These are phyloP conservation scores for Ectropis crepuscularia DNA, from an alignment of 2,888 invertebrate species.

Conservation along the genomic window DNA sequence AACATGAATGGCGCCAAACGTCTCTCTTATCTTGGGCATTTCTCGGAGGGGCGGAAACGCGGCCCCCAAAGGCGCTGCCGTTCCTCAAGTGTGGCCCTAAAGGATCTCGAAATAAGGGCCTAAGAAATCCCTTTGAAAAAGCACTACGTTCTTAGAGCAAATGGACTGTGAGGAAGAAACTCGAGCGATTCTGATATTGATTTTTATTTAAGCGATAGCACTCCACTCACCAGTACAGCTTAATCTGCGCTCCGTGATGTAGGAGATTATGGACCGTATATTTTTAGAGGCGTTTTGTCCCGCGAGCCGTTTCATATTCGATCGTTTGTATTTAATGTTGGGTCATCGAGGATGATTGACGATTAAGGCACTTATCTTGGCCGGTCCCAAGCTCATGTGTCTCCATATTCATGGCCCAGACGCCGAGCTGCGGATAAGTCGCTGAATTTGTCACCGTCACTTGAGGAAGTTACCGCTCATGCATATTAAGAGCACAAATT, in stretches of 20 bases:
- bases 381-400: constrained; percentile 51
- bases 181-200: constrained; percentile 79
- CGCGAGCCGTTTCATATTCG: constrained; percentile 39
- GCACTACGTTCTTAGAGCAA: constrained; percentile 78
- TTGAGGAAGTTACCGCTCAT: constrained; percentile 71
- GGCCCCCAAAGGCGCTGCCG: constrained; percentile 73
- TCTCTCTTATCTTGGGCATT: constrained; percentile 84
- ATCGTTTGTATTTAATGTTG: constrained; percentile 43
- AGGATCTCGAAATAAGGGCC: constrained; percentile 81
- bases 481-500: constrained; percentile 78
- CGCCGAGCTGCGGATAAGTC: constrained; percentile 65
- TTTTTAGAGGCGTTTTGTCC: constrained; percentile 44
- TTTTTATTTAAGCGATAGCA: constrained; percentile 76
- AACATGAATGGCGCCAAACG: constrained; percentile 84
- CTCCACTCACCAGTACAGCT: constrained; percentile 48
- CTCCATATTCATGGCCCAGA: constrained; percentile 71
- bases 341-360: constrained; percentile 45
- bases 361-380: constrained; percentile 54
- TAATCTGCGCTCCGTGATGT: constrained; percentile 58
- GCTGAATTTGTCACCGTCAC: constrained; percentile 67
- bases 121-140: constrained; percentile 74
- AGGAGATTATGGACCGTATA: constrained; percentile 44
- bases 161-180: constrained; percentile 81
- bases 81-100: constrained; percentile 81
- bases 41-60: constrained; percentile 80